These are phyloP conservation scores for Hiodon tergisus DNA, from an alignment of 2,113 vertebrate species.

Conservation along the genomic window DNA sequence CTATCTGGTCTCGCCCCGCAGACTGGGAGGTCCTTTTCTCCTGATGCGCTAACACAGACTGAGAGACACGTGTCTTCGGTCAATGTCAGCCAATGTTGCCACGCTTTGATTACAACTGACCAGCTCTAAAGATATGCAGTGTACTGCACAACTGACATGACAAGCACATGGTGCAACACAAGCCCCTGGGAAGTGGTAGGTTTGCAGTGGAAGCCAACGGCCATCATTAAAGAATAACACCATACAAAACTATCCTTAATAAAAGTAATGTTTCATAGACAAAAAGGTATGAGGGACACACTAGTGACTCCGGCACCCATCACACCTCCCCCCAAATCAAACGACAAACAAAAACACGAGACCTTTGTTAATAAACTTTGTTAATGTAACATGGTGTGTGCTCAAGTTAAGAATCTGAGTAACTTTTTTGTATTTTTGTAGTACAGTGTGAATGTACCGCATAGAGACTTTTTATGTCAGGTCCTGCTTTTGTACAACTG, in stretches of 20 bases:
- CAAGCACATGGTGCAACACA: constrained; percentile 36
- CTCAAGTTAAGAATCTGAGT: no score
- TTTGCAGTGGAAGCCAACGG: constrained; percentile 31
- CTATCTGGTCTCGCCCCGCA: constrained; percentile 52
- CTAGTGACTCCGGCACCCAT: not conserved
- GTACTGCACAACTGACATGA: constrained; percentile 24
- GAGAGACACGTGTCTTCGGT: constrained; percentile 45
- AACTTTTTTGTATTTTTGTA: not conserved
- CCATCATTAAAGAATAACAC: constrained; percentile 22
- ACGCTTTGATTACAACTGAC: constrained; percentile 39
- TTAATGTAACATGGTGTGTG: no score
- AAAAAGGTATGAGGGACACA: no score
- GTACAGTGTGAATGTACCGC: not conserved
- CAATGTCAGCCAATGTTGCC: constrained; percentile 39
- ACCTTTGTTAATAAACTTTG: no score
- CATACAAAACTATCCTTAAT: not conserved
- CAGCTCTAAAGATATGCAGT: constrained; percentile 24
- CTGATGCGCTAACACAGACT: constrained; percentile 54
- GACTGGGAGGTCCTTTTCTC: constrained; percentile 54
- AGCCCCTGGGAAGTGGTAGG: constrained; percentile 29
- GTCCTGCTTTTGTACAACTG: not conserved
- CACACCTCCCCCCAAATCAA: constrained; percentile 1
- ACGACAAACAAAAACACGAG: not conserved
- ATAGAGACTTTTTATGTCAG: not conserved
- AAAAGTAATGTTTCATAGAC: not conserved